These are phyloP conservation scores for Bergia puertoricense DNA, from an alignment of 92 coral and sea anemone species.

Conservation along the genomic window DNA sequence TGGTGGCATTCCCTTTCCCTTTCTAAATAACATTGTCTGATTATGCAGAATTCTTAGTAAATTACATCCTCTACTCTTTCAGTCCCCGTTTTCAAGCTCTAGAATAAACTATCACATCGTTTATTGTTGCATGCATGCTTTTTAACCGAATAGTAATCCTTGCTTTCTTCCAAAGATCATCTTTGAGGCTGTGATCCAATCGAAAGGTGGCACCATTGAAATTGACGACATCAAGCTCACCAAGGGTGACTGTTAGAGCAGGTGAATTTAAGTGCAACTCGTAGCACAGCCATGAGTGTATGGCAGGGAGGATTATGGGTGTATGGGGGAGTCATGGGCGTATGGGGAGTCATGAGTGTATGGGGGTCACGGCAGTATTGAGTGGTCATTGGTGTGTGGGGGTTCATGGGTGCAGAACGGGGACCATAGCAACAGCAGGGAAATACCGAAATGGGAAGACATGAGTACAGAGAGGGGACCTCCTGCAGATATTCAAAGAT, in stretches of 20 bases:
- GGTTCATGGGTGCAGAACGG: too few species aligned
- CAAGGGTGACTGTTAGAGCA: slow-evolving; percentile 16
- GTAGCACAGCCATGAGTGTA: neutral
- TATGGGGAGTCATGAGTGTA: too few species aligned
- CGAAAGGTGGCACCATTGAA: neutral
- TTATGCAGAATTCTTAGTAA: too few species aligned
- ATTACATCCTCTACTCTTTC: too few species aligned
- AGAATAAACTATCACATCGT: neutral
- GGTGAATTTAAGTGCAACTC: neutral
- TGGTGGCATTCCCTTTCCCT: neutral
- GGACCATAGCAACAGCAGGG: too few species aligned
- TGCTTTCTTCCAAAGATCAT: neutral
- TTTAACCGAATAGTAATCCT: neutral
- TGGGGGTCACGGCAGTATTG: too few species aligned
- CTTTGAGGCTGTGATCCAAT: slow-evolving; percentile 9
- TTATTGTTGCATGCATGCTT: neutral
- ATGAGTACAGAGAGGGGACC: too few species aligned
- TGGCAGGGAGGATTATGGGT: too few species aligned
- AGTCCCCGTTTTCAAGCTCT: neutral
- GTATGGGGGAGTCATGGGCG: too few species aligned
- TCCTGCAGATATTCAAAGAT: too few species aligned
- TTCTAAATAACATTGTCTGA: neutral
- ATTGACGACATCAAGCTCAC: slow-evolving; percentile 28
- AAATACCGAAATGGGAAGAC: too few species aligned
- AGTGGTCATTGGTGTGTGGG: too few species aligned